Evolutionary conservation across 2,797 vertebrate genomes (phyloP).

Genomic region (Pterois miles): DNA sequence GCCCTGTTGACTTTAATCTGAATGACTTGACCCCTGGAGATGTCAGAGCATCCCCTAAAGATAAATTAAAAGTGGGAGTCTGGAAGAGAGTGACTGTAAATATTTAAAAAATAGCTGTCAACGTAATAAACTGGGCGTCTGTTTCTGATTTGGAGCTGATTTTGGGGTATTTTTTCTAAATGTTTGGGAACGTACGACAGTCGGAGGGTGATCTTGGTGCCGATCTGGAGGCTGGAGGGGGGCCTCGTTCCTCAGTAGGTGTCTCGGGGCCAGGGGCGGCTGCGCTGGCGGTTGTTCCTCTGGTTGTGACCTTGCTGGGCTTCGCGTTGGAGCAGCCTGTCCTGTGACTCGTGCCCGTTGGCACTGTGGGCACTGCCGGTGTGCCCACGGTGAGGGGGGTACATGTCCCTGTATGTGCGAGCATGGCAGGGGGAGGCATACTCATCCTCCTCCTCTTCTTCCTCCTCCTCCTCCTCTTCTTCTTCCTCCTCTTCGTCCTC

Average conservation of each 20-base stretch:
- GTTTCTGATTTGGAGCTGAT: slow-evolving; percentile 15
- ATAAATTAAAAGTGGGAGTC: slow-evolving; percentile 24
- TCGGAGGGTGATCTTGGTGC: slow-evolving; percentile 5
- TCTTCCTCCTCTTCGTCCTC: slow-evolving; percentile 82
- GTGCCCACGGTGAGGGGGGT: slow-evolving; percentile 90
- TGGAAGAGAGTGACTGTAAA: slow-evolving; percentile 36
- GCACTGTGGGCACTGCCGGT: slow-evolving; percentile 86
- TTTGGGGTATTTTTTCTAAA: slow-evolving; percentile 10
- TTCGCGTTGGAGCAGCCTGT: slow-evolving; percentile 87
- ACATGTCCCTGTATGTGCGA: slow-evolving; percentile 90
- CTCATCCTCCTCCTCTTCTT: slow-evolving; percentile 76
- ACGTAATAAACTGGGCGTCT: slow-evolving; percentile 37
- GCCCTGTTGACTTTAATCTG: slow-evolving; percentile 70
- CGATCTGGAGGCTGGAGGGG: slow-evolving; percentile 27
- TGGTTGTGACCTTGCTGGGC: slow-evolving; percentile 91
- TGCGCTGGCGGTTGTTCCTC: slow-evolving; percentile 93
- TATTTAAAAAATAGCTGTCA: slow-evolving; percentile 23
- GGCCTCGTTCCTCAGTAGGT: slow-evolving; percentile 85
- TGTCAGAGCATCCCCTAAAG: slow-evolving; percentile 17
- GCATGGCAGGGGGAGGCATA: slow-evolving; percentile 78
- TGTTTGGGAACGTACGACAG: slow-evolving; percentile 20
- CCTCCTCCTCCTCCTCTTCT: slow-evolving; percentile 68
- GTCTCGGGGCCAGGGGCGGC: slow-evolving; percentile 94
- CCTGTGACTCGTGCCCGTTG: slow-evolving; percentile 91
- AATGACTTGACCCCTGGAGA: slow-evolving; percentile 30